A percentile compares a stretch with the other conserved stretches of the same genome.
Conservation (phyloP, 1,140 invertebrate genomes). For the Drosophila pruinosa region DNA sequence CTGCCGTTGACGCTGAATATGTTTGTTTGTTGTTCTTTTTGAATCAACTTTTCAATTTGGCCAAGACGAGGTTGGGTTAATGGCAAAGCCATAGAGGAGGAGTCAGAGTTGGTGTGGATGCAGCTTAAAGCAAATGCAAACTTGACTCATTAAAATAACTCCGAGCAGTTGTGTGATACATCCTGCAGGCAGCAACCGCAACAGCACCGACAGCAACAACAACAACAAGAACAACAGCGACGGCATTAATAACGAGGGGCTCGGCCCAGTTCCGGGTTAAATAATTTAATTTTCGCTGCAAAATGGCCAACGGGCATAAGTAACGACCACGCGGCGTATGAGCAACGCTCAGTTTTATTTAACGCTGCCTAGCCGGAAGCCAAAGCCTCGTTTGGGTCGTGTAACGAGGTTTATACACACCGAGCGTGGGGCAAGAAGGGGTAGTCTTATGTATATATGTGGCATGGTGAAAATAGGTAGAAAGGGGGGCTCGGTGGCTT, state of each 20-base stretch:
- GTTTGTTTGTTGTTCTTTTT: slow-evolving; percentile 34
- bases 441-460: neutral
- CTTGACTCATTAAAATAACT: slow-evolving; percentile 75
- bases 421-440: neutral
- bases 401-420: slow-evolving; percentile 32
- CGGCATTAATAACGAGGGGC: slow-evolving; percentile 29
- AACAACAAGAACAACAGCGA: slow-evolving; percentile 22
- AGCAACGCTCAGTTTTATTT: slow-evolving; percentile 79
- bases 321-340: slow-evolving; percentile 72
- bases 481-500: neutral
- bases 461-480: neutral
- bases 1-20: neutral
- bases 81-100: neutral
- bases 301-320: slow-evolving; percentile 77
- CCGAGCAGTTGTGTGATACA: slow-evolving; percentile 71
- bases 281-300: slow-evolving; percentile 78
- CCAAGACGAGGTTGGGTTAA: slow-evolving; percentile 5
- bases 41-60: slow-evolving; percentile 73
- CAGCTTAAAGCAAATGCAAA: slow-evolving; percentile 61
- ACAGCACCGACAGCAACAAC: slow-evolving; percentile 27
- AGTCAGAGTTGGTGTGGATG: slow-evolving; percentile 7
- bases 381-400: slow-evolving; percentile 58
- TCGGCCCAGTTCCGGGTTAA: slow-evolving; percentile 79
- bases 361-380: slow-evolving; percentile 75
- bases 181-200: slow-evolving; percentile 48